Percentiles rank a stretch among this genome's conserved stretches.
phyloP scores from a whole-genome alignment of 2,888 invertebrate genomes.

The Xestia sexstrigata region DNA sequence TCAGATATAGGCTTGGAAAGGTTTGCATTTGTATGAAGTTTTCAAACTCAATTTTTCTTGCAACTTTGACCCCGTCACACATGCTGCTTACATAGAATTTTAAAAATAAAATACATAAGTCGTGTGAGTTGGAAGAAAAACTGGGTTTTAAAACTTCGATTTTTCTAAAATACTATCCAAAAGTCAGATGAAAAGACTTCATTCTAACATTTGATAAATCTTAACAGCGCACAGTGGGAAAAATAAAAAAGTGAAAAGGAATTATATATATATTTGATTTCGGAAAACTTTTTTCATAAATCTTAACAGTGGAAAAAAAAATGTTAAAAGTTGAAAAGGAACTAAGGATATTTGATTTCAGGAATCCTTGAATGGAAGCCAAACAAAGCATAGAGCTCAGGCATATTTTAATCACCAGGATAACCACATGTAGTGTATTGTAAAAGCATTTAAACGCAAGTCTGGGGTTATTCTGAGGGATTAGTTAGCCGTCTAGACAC shows the following conservation, averaged over 20 bases:
- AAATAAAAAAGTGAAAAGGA: background rate
- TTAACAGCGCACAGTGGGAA: background rate
- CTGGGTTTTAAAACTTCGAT: background rate
- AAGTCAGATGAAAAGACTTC: background rate
- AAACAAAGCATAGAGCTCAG: background rate
- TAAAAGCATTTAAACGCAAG: constrained; percentile 11
- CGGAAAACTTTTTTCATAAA: too few relatives aligned
- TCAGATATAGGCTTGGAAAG: background rate
- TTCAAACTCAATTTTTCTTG: background rate
- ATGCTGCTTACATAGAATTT: background rate
- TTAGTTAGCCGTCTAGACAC: constrained; percentile 59
- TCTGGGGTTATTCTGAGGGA: constrained; percentile 32
- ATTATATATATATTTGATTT: background rate
- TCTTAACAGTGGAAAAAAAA: too few relatives aligned
- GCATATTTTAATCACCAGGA: background rate
- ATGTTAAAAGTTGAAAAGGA: background rate
- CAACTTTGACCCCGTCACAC: background rate
- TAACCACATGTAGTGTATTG: background rate
- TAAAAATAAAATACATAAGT: background rate
- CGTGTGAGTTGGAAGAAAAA: background rate
- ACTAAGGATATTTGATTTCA: background rate
- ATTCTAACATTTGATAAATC: background rate
- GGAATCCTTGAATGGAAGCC: background rate
- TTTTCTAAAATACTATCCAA: background rate
- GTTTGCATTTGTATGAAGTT: constrained; percentile 1